Conservation (phyloP, 1,140 invertebrate species). For the Tribolium castaneum region DNA sequence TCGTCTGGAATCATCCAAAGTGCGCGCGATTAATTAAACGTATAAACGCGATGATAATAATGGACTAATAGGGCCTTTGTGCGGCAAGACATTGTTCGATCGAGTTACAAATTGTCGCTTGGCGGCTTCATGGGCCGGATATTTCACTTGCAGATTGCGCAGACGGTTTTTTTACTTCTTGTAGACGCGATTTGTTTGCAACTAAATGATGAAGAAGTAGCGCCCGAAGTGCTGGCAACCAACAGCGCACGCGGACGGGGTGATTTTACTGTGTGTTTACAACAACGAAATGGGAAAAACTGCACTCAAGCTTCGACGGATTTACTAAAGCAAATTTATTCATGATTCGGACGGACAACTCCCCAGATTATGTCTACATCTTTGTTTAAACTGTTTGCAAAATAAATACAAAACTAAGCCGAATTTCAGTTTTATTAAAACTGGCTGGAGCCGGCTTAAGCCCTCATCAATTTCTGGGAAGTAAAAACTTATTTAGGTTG, state of each 20-base stretch:
- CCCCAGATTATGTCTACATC: background rate
- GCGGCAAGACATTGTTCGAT: slow-evolving; percentile 45
- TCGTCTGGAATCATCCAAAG: slow-evolving; percentile 32
- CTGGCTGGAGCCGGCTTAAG: too few species aligned
- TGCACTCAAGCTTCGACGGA: background rate
- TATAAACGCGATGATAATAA: slow-evolving; percentile 49
- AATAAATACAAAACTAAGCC: background rate
- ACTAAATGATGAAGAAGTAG: background rate
- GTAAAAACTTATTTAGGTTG: too few species aligned
- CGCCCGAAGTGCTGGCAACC: background rate
- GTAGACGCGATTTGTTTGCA: background rate
- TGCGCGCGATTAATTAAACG: slow-evolving; percentile 47
- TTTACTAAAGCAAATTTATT: background rate
- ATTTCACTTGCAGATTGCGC: slow-evolving; percentile 21
- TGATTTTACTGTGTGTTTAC: background rate
- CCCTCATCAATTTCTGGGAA: too few species aligned
- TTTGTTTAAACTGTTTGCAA: background rate
- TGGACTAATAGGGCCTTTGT: slow-evolving; percentile 48
- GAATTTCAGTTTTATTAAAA: too few species aligned
- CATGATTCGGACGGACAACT: background rate
- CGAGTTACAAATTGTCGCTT: slow-evolving; percentile 49
- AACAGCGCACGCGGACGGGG: background rate
- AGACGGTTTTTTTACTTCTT: background rate
- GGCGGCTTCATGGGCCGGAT: slow-evolving; percentile 30
- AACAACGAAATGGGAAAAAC: background rate